A percentile compares a stretch with the other conserved stretches of the same genome.
These are phyloP conservation scores for Silurus aristotelis DNA, from an alignment of 2,797 vertebrate genomes.

Conservation along the genomic window DNA sequence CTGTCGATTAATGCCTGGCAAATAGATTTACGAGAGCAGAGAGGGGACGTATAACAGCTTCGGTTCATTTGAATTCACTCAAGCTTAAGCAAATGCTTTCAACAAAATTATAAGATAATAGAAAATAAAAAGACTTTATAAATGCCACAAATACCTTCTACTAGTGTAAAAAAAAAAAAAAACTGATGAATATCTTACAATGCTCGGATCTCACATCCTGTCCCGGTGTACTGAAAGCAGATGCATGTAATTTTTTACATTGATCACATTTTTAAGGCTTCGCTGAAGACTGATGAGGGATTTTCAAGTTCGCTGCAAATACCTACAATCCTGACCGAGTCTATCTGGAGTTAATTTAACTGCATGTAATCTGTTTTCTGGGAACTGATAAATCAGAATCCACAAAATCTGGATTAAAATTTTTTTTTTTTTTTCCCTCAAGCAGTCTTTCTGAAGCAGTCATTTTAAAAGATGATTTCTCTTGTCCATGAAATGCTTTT, in stretches of 20 bases:
- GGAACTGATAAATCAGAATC: constrained; percentile 5
- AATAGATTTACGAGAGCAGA: background rate
- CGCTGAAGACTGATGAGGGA: background rate
- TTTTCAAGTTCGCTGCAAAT: background rate
- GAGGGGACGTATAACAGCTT: background rate
- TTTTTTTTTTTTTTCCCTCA: background rate
- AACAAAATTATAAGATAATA: background rate
- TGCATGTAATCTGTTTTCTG: constrained; percentile 11
- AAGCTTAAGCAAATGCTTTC: background rate
- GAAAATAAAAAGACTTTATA: no score
- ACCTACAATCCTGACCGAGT: background rate
- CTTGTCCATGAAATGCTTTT: background rate
- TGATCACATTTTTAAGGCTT: background rate
- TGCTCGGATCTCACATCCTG: background rate
- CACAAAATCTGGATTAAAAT: background rate
- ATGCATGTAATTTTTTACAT: background rate
- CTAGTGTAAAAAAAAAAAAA: background rate
- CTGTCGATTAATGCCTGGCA: background rate
- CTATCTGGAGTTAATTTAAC: constrained; percentile 1
- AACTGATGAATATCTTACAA: background rate
- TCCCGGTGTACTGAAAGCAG: background rate
- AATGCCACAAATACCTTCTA: no score
- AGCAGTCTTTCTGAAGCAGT: background rate
- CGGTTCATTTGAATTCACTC: background rate
- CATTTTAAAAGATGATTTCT: background rate